These are phyloP conservation scores for Hermatobates lingyangjiaoensis DNA, from an alignment of 1,140 invertebrate genomes.

Conservation along the genomic window DNA sequence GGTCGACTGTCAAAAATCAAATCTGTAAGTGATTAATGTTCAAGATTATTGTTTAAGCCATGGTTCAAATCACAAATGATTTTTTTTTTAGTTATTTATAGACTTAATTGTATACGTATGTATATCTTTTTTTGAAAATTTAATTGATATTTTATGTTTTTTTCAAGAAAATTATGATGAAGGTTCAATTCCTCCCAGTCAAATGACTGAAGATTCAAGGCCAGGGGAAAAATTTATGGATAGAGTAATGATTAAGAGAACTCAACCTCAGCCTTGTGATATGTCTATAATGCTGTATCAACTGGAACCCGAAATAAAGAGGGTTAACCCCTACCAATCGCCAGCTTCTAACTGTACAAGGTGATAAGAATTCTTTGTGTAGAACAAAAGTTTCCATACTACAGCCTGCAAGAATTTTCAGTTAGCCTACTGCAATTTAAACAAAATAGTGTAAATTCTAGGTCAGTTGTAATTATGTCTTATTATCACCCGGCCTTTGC, in stretches of 20 bases:
- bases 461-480: neutral
- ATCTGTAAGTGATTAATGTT: neutral
- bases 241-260: constrained; percentile 45
- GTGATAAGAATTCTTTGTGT: constrained; percentile 4
- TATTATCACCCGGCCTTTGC: neutral
- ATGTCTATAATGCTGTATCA: constrained; percentile 37
- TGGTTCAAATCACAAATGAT: neutral
- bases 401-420: neutral
- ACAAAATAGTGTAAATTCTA: neutral
- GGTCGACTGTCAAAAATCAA: neutral
- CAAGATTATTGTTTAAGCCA: neutral
- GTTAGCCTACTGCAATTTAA: neutral
- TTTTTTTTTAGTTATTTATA: neutral
- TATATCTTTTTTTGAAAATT: neutral
- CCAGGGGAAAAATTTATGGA: constrained; percentile 22
- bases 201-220: constrained; percentile 45
- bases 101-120: neutral
- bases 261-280: constrained; percentile 58
- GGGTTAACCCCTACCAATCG: constrained; percentile 1
- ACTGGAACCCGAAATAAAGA: constrained; percentile 10
- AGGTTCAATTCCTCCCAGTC: neutral
- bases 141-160: neutral
- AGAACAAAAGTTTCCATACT: neutral
- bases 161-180: constrained; percentile 4
- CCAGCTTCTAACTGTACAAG: constrained; percentile 6